phyloP scores from a whole-genome alignment of 2,888 invertebrate genomes.

The Troilus luridus region DNA sequence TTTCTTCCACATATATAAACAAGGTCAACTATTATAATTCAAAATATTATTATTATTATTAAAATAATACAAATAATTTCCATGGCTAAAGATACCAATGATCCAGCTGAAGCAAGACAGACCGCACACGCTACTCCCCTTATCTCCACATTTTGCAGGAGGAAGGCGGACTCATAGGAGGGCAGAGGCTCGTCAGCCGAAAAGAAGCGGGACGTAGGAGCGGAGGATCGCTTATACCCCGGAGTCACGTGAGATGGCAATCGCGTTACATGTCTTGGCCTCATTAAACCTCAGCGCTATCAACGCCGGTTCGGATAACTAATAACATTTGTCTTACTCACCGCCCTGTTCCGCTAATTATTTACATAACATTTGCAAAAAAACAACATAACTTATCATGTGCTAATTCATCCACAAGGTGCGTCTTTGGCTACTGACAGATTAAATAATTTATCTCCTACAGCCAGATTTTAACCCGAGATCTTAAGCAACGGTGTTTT shows the following conservation, averaged over 20 bases:
- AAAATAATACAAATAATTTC: background rate
- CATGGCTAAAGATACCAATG: background rate
- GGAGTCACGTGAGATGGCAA: background rate
- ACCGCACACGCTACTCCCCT: background rate
- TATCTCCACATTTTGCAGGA: background rate
- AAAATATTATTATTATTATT: background rate
- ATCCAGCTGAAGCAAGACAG: background rate
- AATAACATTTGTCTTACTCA: constrained; percentile 34
- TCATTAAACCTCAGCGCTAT: constrained; percentile 3
- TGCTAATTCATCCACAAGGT: background rate
- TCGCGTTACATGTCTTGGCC: constrained; percentile 3
- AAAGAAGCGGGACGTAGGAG: background rate
- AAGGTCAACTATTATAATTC: too few species aligned
- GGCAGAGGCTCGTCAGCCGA: background rate
- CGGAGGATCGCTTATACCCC: background rate
- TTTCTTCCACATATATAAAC: too few species aligned
- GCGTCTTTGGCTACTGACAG: too few species aligned
- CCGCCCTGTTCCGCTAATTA: background rate
- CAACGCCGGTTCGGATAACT: constrained; percentile 1
- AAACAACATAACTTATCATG: background rate
- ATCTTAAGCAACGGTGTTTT: too few species aligned
- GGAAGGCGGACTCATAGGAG: background rate
- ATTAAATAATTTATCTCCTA: too few species aligned
- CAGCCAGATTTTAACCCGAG: too few species aligned
- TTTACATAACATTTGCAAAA: background rate